Percentiles rank a stretch among this genome's conserved stretches.
phyloP scores from a whole-genome alignment of 2,888 invertebrate genomes.

The Kuschelorhynchus macadamiae region DNA sequence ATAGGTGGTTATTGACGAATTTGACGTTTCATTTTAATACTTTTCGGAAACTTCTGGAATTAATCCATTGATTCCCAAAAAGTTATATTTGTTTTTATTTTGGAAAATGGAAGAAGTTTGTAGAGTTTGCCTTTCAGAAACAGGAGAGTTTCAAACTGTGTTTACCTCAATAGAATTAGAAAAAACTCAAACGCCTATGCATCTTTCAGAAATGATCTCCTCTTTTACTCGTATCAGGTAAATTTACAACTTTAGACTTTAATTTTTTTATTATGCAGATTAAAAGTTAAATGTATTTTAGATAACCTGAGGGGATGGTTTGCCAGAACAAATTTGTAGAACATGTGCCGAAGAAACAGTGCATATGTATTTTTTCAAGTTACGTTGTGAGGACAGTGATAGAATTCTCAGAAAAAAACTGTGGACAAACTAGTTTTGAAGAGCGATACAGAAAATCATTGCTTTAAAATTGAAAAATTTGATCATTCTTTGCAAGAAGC shows the following conservation, averaged over 20 bases:
- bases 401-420: conserved; percentile 61
- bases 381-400: conserved; percentile 69
- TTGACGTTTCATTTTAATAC: too few species aligned
- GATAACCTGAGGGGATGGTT: conserved; percentile 71
- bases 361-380: conserved; percentile 70
- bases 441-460: background rate
- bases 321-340: conserved; percentile 75
- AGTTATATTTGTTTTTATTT: conserved; percentile 54
- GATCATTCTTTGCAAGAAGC: conserved; percentile 1
- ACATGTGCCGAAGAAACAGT: conserved; percentile 71
- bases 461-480: background rate
- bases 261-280: conserved; percentile 7
- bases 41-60: too few species aligned
- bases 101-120: conserved; percentile 62
- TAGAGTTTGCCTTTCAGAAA: conserved; percentile 65
- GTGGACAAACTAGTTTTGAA: conserved; percentile 5
- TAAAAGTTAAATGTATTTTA: conserved; percentile 55
- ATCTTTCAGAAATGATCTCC: conserved; percentile 66
- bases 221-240: conserved; percentile 66
- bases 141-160: conserved; percentile 65
- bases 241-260: conserved; percentile 15
- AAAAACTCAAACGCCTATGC: conserved; percentile 60
- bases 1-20: too few species aligned
- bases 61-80: too few species aligned
- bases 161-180: conserved; percentile 61